Base-by-base conservation (phyloP, 2,797 vertebrate species). In the Siniperca scherzeri region DNA sequence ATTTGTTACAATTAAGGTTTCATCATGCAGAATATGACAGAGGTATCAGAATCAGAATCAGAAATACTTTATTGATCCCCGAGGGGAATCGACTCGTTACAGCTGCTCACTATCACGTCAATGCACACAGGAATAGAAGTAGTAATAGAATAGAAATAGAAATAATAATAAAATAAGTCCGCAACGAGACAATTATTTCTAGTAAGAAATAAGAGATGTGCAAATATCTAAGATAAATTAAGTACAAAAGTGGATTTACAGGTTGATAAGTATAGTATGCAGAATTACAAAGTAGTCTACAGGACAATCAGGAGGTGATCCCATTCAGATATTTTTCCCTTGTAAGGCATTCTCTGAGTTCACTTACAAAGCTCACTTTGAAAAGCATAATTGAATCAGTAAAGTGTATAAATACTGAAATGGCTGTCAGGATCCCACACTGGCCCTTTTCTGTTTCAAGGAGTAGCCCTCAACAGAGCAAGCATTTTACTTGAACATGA, bases 341-440 rank as follows among this genome's bases (percentile, higher is more conserved):
- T 17, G 6, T 13, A 36, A 48, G 59, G 9, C 3, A 14, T 52
- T 55, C 52, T 48, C 9, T 50, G 7, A 76, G 48, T 53, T 80
- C 8, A 22, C 12, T 36, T 33, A 38, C 14, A 40, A 57, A 53
- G 70, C 19, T 17, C 3, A 7, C 2, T 48, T 62, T 67, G 27
- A 80, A 38, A 73, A 21, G 27, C 16, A 40, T 46, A 59, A 73
- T 33, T 67, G 3, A 77, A 74, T 84, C 19, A 60, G 16, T n/a
- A 10, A 25, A 69, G 46, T 50, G 27, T 25, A 48, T 30, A 48
- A 72, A 46, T 16, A 8, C 17, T 59, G 55, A 59, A 73, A 59
- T 52, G 33, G 17, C n/a, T 19, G 17, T 42, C 2, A 53, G 4
- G 13, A 53, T 16, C 0, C 12, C 12, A 70, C 36, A 69, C 59